Base-by-base conservation (phyloP, 2,797 vertebrate species). In the Myiotriccus ornatus region DNA sequence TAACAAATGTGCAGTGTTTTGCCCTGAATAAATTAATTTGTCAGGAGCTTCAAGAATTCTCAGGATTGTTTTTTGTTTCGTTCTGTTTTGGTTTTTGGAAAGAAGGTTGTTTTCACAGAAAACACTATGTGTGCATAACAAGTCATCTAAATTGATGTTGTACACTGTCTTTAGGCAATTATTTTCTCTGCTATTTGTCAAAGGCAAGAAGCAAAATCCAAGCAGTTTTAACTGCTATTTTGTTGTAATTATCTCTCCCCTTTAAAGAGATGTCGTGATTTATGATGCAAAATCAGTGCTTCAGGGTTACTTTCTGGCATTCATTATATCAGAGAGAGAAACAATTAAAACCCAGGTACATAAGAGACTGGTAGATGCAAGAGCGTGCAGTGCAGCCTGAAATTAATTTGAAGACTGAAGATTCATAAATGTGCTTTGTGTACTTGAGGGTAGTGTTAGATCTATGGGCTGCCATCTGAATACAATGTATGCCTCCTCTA, bases 91-190 rank as follows among this genome's bases (percentile, higher is more conserved):
- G 87, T 57, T 87, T 94, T 69, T 90, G 24, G 44, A 87, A 93
- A 77, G 69, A 84, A 89, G 67, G 43, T 80, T 96, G 87, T 95
- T 97, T 97, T 89, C 14, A 22, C 63, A 89, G 64, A 95, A 91
- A 84, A 59, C 47, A 90, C 21, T 57, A 32, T 91, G 57, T 88
- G 53, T 94, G 88, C 90, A 87, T 94, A 97, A 96, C 90, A 97
- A 97, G 75, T 97, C 91, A 96, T 96, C 93, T 97, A 97, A 97
- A 97, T 97, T 91, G 97, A 93, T 92, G 91, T 80, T 97, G 93
- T 90, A 88, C 67, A 77, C 95, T 97, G 94, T 97, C 95, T 97
- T 97, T 87, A 96, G 96, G 94, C 95, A 97, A 95, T 97, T 97
- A 96, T 95, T 97, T 96, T 95, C 89, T 93, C 79, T 57, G 56